Evolutionary conservation across 2,888 invertebrate species (phyloP).

Genomic region (Mechanitis mazaeus): DNA sequence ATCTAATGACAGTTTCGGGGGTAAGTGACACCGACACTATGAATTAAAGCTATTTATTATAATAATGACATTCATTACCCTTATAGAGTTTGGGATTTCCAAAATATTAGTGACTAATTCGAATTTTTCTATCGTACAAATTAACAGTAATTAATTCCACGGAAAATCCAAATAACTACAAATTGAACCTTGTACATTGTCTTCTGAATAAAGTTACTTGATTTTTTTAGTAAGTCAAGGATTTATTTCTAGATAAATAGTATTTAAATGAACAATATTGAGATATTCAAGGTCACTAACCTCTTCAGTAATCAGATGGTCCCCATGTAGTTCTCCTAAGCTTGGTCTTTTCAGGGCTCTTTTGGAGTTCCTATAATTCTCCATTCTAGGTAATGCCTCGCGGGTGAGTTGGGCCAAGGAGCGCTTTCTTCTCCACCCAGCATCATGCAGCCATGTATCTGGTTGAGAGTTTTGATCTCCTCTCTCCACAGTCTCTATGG

Average conservation of each 20-base stretch:
- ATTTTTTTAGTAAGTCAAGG: too few relatives aligned
- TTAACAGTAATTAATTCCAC: too few relatives aligned
- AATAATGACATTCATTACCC: background rate
- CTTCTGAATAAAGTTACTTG: too few relatives aligned
- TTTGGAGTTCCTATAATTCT: constrained; percentile 88
- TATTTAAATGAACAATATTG: too few relatives aligned
- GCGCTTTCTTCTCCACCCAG: constrained; percentile 70
- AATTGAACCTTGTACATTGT: too few relatives aligned
- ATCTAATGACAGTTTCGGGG: too few relatives aligned
- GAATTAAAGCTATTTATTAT: background rate
- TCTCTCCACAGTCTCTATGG: constrained; percentile 53
- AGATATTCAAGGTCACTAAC: constrained; percentile 34
- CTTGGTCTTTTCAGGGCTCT: constrained; percentile 88
- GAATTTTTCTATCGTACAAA: too few relatives aligned
- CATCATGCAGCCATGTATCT: constrained; percentile 68
- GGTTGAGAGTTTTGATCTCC: constrained; percentile 44
- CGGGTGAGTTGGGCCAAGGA: constrained; percentile 82
- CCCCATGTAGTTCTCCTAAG: constrained; percentile 88
- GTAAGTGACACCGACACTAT: too few relatives aligned
- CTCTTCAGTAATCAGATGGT: constrained; percentile 67
- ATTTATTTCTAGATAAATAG: too few relatives aligned
- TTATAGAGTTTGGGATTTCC: background rate
- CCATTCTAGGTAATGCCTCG: constrained; percentile 87
- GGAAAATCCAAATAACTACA: too few relatives aligned
- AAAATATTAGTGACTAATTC: too few relatives aligned